Evolutionary conservation across 2,888 invertebrate species (phyloP).

Genomic region (Biston stratarius): DNA sequence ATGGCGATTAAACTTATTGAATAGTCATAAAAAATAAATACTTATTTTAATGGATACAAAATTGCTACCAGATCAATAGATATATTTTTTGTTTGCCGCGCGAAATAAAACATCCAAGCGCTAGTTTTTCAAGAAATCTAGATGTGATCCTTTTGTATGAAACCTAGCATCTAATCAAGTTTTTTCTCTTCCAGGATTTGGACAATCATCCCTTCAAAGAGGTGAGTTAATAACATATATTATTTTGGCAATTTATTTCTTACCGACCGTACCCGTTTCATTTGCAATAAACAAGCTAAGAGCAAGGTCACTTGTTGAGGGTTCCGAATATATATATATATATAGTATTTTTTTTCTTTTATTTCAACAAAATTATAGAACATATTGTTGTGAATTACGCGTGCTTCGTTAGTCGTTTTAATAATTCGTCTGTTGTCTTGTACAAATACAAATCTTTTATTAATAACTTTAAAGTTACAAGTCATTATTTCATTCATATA

Average conservation of each 20-base stretch:
- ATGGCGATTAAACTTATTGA: too few relatives aligned
- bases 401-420: too few relatives aligned
- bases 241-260: constrained; percentile 32
- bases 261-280: not conserved
- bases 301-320: constrained; percentile 33
- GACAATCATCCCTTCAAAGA: constrained; percentile 37
- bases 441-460: too few relatives aligned
- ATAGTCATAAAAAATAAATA: too few relatives aligned
- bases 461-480: too few relatives aligned
- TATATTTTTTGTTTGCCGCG: not conserved
- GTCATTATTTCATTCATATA: too few relatives aligned
- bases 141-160: constrained; percentile 22
- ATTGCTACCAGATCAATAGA: not conserved
- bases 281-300: not conserved
- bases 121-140: constrained; percentile 9
- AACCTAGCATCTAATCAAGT: constrained; percentile 36
- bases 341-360: too few relatives aligned
- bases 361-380: too few relatives aligned
- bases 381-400: too few relatives aligned
- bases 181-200: constrained; percentile 45
- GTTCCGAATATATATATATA: not conserved
- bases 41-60: too few relatives aligned
- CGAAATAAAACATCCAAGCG: constrained; percentile 3
- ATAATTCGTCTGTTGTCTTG: too few relatives aligned
- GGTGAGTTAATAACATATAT: constrained; percentile 44